phyloP scores from a whole-genome alignment of 2,888 invertebrate genomes.

The Deladenus siricidicola region DNA sequence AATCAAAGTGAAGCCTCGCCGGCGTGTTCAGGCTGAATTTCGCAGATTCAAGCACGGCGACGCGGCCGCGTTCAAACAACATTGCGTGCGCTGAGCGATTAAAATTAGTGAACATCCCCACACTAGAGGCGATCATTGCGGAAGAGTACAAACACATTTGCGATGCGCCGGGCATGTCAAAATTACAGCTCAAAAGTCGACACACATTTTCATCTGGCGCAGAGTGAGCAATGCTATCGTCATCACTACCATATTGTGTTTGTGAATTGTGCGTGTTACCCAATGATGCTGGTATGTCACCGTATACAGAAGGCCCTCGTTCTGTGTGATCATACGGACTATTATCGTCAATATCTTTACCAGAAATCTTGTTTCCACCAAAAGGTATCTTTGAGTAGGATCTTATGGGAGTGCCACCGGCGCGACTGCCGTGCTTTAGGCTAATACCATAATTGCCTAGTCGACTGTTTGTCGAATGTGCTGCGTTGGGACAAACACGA shows the following conservation, averaged over 20 bases:
- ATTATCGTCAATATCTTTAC: not conserved
- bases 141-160: conserved; percentile 46
- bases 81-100: conserved; percentile 29
- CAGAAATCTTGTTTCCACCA: not conserved
- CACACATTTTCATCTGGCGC: conserved; percentile 48
- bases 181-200: conserved; percentile 45
- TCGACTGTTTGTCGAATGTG: conserved; percentile 12
- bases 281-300: too few relatives aligned
- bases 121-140: conserved; percentile 30
- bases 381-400: not conserved
- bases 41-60: conserved; percentile 48
- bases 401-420: not conserved
- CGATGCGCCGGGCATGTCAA: conserved; percentile 30
- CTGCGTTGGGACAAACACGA: conserved; percentile 18
- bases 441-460: not conserved
- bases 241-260: too few relatives aligned
- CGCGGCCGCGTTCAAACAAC: conserved; percentile 29
- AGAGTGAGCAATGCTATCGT: not conserved
- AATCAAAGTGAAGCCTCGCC: conserved; percentile 47
- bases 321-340: not conserved
- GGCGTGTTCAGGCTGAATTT: conserved; percentile 46
- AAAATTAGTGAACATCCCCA: conserved; percentile 18
- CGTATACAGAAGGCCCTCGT: too few relatives aligned
- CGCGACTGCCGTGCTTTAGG: not conserved
- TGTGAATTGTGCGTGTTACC: too few relatives aligned